Percentiles rank a stretch among this genome's conserved stretches.
Evolutionary conservation across 2,797 vertebrate genomes (phyloP).

Genomic region (Ibycter americanus): DNA sequence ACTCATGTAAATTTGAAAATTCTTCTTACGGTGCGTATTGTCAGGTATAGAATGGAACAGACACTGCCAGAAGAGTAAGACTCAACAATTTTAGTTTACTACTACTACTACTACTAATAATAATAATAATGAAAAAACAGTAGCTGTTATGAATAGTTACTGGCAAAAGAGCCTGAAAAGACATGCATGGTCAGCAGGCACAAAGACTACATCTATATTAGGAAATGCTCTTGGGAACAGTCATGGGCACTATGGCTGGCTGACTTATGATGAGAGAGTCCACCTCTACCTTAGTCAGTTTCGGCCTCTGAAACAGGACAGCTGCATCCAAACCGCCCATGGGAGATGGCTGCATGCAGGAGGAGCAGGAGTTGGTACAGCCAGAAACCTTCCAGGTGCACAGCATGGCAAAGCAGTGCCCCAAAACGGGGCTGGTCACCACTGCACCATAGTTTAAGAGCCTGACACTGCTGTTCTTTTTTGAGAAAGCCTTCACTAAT

Average conservation of each 20-base stretch:
- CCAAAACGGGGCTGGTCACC: neutral
- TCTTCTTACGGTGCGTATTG: neutral
- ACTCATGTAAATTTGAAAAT: neutral
- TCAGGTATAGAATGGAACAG: neutral
- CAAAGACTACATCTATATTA: neutral
- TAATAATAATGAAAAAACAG: neutral
- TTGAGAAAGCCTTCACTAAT: neutral
- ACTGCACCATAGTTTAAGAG: neutral
- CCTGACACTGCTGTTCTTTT: neutral
- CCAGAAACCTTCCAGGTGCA: neutral
- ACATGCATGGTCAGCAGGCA: neutral
- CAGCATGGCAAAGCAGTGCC: accelerated
- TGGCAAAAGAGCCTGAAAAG: neutral
- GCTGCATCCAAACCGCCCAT: neutral
- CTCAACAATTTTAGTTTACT: neutral
- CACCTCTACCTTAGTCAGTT: neutral
- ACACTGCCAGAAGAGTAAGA: neutral
- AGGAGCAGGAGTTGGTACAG: neutral
- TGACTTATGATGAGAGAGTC: neutral
- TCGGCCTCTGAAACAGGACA: accelerated
- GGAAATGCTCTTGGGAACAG: neutral
- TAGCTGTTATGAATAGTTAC: neutral
- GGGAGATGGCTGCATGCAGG: neutral
- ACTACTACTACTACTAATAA: neutral
- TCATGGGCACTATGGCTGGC: neutral